Base-by-base conservation (phyloP, 2,888 invertebrate species). In the Cryptosula pallasiana region DNA sequence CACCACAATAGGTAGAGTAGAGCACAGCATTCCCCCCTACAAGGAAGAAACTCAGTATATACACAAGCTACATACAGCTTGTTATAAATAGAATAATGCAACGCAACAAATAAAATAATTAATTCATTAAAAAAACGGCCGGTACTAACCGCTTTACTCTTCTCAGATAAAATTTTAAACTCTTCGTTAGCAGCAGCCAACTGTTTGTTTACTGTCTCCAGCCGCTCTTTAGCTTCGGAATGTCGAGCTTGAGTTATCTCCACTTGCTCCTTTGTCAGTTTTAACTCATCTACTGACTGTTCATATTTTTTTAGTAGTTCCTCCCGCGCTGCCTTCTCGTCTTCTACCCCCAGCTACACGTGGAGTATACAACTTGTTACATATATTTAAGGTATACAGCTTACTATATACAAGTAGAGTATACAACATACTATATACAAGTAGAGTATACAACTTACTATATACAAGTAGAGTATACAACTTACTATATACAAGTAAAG, bases 241-340 rank as follows among this genome's bases (percentile, higher is more conserved):
- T 90, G 92, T 77, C 90, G 88, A 82, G 91, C 90, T 81, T 91
- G 91, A 75, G 92, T 87, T 70, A 89, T 87, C 73, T 90, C 89
- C 78, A 92, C 85, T 83, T 92, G 91, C 82, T 91, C 91, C 81
- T 91, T 90, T 32, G 91, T 86, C 16, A 34, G 32, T 32, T 27
- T 63, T 2, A 63, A 32, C 32, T 63, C 63, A 5, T 63, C 63
- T 13, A 63, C 63, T 3, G 63, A 63, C 34, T 63, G 27, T 2
- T 32, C 32, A 32, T 63, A 63, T 27, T 63, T 63, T 2, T 2
- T 63, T 16, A 63, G 32, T 27, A 63, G 63, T 9, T 25, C 63
- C 13, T 63, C 63, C 13, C 63, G 20, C 9, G 25, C 63, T 13
- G 29, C 32, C 34, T 32, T 27, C 34, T 63, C 63, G 16, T 9